Evolutionary conservation across 2,797 vertebrate genomes (phyloP), one percentile per base, ranked within the genome.

Genomic region (Emys orbicularis): DNA sequence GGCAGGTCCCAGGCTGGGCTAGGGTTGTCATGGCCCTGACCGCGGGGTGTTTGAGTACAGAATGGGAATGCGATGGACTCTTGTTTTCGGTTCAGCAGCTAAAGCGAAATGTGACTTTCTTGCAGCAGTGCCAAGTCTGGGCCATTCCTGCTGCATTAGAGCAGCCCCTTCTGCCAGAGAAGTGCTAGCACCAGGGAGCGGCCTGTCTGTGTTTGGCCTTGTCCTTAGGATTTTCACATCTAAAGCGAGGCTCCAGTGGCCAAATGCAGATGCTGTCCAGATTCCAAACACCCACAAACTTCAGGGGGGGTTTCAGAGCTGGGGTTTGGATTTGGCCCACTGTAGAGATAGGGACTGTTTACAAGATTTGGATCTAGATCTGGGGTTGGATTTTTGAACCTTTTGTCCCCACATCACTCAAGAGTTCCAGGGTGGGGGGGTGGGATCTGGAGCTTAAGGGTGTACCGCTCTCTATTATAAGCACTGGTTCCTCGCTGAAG

Each of bases 41-140:
- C 95, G 81, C 89, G 56, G 83, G 47, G 90, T 77, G 92, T 96
- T 92, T 94, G 92, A 84, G 93, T 96, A 90, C 93, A 96, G 92
- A 80, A 91, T 1, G 18, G 47, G 94, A 95, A 95, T 89, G 90
- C 84, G 83, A 80, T 0, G 8, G 89, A 5, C 90, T 96, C 95
- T 92, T 92, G 95, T 95, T 95, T 95, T 90, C 81, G 76, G 72
- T 82, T 91, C 1, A 12, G 86, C 84, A 93, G 87, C 72, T 54
- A 90, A 95, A 93, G 91, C 2, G 3, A 94, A 96, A 94, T 95
- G 92, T 2, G 92, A 91, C 89, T 95, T 96, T 95, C 91, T 87
- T 52, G 86, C 31, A 88, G 93, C 13, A 16, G 87, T 82, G 15
- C 1, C 0, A 86, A 82, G 57, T 83, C 65, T 49, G 0, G 11